phyloP scores from a whole-genome alignment of 1,140 invertebrate species.

The Leptinotarsa undecemlineata region DNA sequence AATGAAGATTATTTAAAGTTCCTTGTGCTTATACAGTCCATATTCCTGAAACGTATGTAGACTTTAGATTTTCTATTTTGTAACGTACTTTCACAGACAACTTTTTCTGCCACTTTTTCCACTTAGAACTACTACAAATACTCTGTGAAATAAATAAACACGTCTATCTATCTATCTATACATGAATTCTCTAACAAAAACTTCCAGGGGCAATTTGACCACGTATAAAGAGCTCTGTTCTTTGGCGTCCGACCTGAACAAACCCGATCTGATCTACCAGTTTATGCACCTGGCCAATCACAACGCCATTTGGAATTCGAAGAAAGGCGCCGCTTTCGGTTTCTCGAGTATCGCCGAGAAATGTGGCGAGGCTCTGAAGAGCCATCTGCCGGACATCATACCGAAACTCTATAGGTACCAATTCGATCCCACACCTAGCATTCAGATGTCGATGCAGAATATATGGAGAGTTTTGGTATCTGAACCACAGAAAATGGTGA shows the following conservation, averaged over 20 bases:
- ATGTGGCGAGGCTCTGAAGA: conserved; percentile 79
- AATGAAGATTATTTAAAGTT: too few relatives aligned
- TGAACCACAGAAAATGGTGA: conserved; percentile 82
- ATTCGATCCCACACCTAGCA: conserved; percentile 89
- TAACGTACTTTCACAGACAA: too few relatives aligned
- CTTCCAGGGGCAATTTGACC: conserved; percentile 75
- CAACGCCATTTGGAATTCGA: conserved; percentile 91
- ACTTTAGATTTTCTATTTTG: too few relatives aligned
- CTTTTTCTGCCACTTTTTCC: too few relatives aligned
- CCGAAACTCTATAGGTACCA: conserved; percentile 87
- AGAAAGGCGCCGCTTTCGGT: conserved; percentile 89
- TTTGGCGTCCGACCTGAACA: conserved; percentile 88
- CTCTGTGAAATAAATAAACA: too few relatives aligned
- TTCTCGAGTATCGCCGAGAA: conserved; percentile 82
- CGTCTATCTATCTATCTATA: too few relatives aligned
- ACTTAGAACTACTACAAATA: too few relatives aligned
- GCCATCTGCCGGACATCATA: conserved; percentile 81
- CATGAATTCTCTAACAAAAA: not conserved
- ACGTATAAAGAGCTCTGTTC: conserved; percentile 95
- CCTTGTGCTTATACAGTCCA: too few relatives aligned
- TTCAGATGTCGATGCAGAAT: conserved; percentile 87
- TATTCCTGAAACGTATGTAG: too few relatives aligned
- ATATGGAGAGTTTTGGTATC: conserved; percentile 90
- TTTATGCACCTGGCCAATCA: conserved; percentile 95
- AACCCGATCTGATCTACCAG: conserved; percentile 92